Conservation (phyloP, 2,888 invertebrate genomes). For the Biston betularia region DNA sequence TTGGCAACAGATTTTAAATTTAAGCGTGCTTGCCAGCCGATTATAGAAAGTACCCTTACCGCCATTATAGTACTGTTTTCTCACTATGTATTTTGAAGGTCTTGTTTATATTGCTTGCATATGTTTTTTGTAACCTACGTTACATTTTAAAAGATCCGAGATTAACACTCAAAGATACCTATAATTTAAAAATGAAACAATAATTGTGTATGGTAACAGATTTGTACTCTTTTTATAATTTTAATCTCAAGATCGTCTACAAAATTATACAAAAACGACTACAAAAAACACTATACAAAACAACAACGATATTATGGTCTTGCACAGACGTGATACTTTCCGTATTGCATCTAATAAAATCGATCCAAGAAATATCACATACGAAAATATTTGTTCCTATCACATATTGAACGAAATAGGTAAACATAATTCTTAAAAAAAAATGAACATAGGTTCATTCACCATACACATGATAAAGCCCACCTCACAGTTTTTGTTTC, state of each 20-base stretch:
- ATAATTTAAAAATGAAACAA: conserved; percentile 25
- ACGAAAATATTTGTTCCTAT: conserved; percentile 23
- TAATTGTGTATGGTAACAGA: conserved; percentile 52
- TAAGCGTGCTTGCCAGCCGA: too few relatives aligned
- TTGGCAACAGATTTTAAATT: too few relatives aligned
- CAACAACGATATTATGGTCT: conserved; percentile 37
- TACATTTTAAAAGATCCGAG: too few relatives aligned
- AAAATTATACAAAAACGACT: conserved; percentile 63
- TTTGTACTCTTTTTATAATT: conserved; percentile 67
- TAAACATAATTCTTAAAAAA: conserved; percentile 11
- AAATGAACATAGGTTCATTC: neutral
- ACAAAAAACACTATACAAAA: conserved; percentile 62
- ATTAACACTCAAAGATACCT: too few relatives aligned
- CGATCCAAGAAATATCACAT: conserved; percentile 24
- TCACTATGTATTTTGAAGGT: too few relatives aligned
- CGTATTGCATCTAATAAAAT: conserved; percentile 21
- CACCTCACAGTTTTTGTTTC: neutral
- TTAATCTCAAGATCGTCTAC: conserved; percentile 57
- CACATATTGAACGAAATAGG: conserved; percentile 4
- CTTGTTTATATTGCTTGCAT: too few relatives aligned
- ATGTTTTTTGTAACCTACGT: too few relatives aligned
- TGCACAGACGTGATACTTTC: conserved; percentile 47
- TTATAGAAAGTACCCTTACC: too few relatives aligned
- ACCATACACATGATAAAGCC: neutral
- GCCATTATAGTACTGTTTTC: too few relatives aligned